Conservation (phyloP, 2,797 vertebrate species). For the Cyclopterus lumpus region DNA sequence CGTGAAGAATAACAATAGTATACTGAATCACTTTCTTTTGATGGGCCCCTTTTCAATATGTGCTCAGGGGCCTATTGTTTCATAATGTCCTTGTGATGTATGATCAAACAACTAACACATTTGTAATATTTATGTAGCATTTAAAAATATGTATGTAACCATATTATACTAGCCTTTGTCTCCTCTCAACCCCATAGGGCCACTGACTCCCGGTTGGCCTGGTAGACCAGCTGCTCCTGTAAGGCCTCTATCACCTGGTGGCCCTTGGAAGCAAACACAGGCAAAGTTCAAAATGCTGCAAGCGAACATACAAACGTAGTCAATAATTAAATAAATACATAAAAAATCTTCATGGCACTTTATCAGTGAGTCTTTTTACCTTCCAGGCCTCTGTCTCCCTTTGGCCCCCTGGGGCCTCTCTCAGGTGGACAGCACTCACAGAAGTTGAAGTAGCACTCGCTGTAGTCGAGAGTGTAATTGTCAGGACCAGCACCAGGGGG, state of each 20-base stretch:
- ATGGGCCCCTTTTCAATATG: not conserved
- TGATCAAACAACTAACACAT: not conserved
- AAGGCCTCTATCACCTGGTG: constrained; percentile 87
- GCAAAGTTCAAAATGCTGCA: constrained; percentile 7
- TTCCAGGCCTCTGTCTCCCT: constrained; percentile 86
- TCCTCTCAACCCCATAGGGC: constrained; percentile 81
- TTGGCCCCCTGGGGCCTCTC: constrained; percentile 85
- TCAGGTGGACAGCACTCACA: constrained; percentile 92
- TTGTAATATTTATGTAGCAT: not conserved
- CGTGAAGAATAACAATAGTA: not conserved
- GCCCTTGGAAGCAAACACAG: constrained; percentile 76
- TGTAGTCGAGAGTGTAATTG: constrained; percentile 91
- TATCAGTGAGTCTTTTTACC: constrained; percentile 77
- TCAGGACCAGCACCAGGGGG: constrained; percentile 78
- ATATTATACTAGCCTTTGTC: constrained; percentile 76
- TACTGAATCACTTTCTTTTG: not conserved
- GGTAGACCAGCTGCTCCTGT: constrained; percentile 84
- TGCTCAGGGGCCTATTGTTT: not conserved
- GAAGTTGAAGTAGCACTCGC: constrained; percentile 94
- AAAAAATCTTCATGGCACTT: not conserved
- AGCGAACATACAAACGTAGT: not conserved
- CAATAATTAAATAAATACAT: not conserved
- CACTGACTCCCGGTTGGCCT: constrained; percentile 79
- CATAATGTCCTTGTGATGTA: not conserved
- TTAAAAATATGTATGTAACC: not conserved